These are phyloP conservation scores for Bombus soroeensis DNA, from an alignment of 1,140 invertebrate species.

Conservation along the genomic window DNA sequence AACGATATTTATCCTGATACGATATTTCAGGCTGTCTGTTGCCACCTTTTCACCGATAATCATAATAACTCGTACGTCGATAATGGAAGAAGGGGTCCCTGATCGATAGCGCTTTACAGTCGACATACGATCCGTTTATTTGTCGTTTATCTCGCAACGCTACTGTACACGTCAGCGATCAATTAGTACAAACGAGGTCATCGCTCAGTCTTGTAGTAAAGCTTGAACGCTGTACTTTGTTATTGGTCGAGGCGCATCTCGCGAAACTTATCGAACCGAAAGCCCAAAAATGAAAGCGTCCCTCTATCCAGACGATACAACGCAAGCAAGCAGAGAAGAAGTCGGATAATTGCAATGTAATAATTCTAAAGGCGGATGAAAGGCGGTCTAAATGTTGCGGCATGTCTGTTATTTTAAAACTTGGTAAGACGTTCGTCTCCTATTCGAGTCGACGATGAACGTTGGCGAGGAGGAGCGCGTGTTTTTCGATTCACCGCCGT, in stretches of 20 bases:
- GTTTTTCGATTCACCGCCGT: background rate
- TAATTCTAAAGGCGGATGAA: no score
- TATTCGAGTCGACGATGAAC: background rate
- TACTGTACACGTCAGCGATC: constrained; percentile 29
- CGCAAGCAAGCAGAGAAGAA: no score
- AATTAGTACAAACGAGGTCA: constrained; percentile 36
- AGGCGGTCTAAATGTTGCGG: no score
- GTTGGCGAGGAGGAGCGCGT: no score
- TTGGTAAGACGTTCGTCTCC: no score
- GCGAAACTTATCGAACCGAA: background rate
- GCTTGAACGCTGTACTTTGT: background rate
- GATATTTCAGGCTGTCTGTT: background rate
- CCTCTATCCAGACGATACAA: no score
- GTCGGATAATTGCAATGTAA: no score
- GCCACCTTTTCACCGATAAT: background rate
- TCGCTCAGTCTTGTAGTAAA: background rate
- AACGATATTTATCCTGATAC: background rate
- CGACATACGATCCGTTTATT: constrained; percentile 25
- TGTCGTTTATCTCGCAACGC: constrained; percentile 27
- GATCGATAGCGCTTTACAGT: constrained; percentile 13
- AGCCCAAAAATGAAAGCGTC: no score
- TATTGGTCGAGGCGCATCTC: background rate
- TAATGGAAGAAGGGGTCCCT: background rate
- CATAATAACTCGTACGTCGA: background rate
- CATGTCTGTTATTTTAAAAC: no score